phyloP scores from a whole-genome alignment of 1,140 invertebrate genomes.

The Pachypsylla venusta region DNA sequence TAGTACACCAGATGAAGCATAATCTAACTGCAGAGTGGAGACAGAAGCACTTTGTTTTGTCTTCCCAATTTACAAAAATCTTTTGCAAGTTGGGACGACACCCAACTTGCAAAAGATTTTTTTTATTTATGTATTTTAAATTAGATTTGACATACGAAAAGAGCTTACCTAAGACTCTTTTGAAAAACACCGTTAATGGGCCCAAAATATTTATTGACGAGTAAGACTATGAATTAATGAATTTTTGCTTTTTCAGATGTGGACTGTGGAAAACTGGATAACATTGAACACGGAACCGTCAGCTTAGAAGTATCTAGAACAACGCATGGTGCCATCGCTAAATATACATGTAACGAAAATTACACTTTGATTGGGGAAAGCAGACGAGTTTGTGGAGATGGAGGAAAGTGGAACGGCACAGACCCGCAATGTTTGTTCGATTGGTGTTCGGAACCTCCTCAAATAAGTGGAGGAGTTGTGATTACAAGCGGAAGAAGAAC shows the following conservation, averaged over 20 bases:
- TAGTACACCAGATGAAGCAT: too few relatives aligned
- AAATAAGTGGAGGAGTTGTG: constrained; percentile 55
- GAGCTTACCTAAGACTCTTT: too few relatives aligned
- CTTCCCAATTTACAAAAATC: too few relatives aligned
- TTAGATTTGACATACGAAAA: background rate
- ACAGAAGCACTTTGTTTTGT: too few relatives aligned
- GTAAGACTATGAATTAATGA: constrained; percentile 1
- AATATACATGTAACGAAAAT: constrained; percentile 65
- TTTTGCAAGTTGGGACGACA: too few relatives aligned
- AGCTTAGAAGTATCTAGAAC: constrained; percentile 47
- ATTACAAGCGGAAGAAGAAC: constrained; percentile 48
- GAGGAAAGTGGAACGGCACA: constrained; percentile 64
- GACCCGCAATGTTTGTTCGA: constrained; percentile 67
- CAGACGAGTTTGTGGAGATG: constrained; percentile 55
- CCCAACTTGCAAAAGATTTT: too few relatives aligned
- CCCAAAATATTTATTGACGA: background rate
- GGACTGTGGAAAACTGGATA: constrained; percentile 55
- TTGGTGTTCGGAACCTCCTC: constrained; percentile 66
- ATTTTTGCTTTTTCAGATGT: constrained; percentile 43
- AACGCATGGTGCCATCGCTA: constrained; percentile 57
- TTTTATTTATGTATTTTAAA: constrained; percentile 15
- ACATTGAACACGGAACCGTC: constrained; percentile 57
- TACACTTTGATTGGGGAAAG: constrained; percentile 59
- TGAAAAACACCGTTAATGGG: too few relatives aligned
- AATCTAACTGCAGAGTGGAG: too few relatives aligned